Conservation (phyloP, 2,113 vertebrate species). For the Rhodinocichla rosea region DNA sequence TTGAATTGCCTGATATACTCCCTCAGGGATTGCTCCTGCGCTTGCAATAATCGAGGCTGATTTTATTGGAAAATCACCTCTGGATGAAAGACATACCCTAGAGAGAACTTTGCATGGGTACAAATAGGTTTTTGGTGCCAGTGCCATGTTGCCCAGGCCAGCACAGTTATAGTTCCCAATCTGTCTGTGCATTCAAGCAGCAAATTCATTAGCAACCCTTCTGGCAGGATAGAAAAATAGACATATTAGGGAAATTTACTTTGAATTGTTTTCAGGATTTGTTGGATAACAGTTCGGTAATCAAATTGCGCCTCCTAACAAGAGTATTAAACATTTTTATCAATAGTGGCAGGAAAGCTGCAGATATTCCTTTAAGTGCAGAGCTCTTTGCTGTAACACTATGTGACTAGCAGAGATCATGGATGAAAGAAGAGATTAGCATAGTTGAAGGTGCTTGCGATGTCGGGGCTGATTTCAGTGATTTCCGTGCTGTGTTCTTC, state of each 20-base stretch:
- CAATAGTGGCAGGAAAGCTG: constrained; percentile 31
- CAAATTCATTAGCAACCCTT: constrained; percentile 79
- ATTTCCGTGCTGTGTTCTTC: neutral
- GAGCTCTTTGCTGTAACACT: constrained; percentile 20
- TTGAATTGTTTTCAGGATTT: constrained; percentile 72
- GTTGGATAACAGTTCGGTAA: constrained; percentile 67
- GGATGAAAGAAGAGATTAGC: constrained; percentile 1
- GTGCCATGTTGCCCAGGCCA: constrained; percentile 62
- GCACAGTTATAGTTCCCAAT: constrained; percentile 70
- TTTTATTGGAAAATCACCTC: constrained; percentile 80
- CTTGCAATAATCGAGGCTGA: constrained; percentile 73
- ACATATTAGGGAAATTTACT: constrained; percentile 71
- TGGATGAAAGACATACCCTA: constrained; percentile 67
- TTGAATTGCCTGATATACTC: constrained; percentile 69
- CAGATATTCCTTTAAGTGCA: constrained; percentile 37
- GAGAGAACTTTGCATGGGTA: constrained; percentile 76
- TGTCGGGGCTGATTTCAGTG: neutral
- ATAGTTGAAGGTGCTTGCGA: neutral
- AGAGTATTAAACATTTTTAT: constrained; percentile 63
- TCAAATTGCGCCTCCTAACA: constrained; percentile 66
- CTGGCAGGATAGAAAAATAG: constrained; percentile 70
- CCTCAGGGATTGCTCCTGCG: constrained; percentile 63
- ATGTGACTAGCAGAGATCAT: neutral
- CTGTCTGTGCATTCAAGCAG: constrained; percentile 80
- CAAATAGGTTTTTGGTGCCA: constrained; percentile 71